Conservation (phyloP, 2,113 vertebrate genomes). For the Callopanchax toddi region DNA sequence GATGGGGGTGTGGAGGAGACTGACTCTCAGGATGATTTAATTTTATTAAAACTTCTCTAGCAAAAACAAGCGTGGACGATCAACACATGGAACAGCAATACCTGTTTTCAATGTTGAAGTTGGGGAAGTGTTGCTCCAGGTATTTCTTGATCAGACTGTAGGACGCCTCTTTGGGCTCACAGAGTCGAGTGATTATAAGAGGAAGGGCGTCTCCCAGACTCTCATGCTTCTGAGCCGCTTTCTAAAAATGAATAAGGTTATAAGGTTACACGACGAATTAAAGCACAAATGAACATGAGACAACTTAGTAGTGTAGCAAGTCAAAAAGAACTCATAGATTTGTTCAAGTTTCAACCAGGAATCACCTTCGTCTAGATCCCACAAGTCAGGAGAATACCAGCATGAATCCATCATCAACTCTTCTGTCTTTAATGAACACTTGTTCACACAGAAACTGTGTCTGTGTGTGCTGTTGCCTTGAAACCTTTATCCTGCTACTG, state of each 20-base stretch:
- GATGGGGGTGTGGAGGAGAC: too few species aligned
- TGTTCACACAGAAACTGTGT: too few species aligned
- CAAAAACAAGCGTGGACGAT: too few species aligned
- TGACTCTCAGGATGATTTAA: too few species aligned
- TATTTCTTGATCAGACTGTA: conserved; percentile 98
- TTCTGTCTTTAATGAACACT: too few species aligned
- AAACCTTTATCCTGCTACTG: too few species aligned
- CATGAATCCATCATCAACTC: too few species aligned
- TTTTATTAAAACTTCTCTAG: too few species aligned
- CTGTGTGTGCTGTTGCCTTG: too few species aligned
- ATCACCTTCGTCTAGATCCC: not conserved
- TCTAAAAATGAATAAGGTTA: conserved; percentile 83
- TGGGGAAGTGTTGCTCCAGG: conserved; percentile 93
- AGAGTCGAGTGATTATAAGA: conserved; percentile 95
- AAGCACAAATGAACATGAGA: conserved; percentile 32
- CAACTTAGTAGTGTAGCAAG: not conserved
- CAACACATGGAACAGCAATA: conserved; percentile 36
- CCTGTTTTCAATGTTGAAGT: conserved; percentile 91
- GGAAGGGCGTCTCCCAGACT: conserved; percentile 93
- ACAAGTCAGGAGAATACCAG: not conserved
- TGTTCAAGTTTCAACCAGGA: not conserved
- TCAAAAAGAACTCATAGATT: not conserved
- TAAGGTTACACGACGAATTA: too few species aligned
- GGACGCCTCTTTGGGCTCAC: conserved; percentile 97
- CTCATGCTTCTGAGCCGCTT: conserved; percentile 77